Evolutionary conservation across 2,888 invertebrate genomes (phyloP).

Genomic region (Athalia circularis): DNA sequence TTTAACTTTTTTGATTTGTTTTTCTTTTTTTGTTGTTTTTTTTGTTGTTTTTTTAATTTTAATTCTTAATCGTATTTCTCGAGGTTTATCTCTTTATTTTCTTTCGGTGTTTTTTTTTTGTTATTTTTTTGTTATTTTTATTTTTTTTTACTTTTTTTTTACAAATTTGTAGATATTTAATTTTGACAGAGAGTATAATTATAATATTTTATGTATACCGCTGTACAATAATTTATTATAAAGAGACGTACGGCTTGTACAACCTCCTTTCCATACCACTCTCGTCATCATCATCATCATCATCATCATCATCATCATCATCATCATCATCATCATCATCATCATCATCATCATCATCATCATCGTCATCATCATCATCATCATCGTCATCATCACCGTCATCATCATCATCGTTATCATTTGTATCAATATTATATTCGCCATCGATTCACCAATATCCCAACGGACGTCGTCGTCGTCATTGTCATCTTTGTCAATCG

Average conservation of each 20-base stretch:
- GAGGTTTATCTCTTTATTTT: slow-evolving; percentile 14
- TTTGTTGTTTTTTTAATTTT: neutral
- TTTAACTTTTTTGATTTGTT: slow-evolving; percentile 52
- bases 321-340: slow-evolving; percentile 38
- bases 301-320: slow-evolving; percentile 25
- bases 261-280: neutral
- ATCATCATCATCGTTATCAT: slow-evolving; percentile 32
- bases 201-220: slow-evolving; percentile 41
- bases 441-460: too few species aligned
- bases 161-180: slow-evolving; percentile 59
- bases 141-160: slow-evolving; percentile 52
- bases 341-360: slow-evolving; percentile 34
- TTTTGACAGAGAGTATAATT: slow-evolving; percentile 52
- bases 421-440: neutral
- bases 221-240: slow-evolving; percentile 57
- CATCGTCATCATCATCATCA: slow-evolving; percentile 25
- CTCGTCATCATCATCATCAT: slow-evolving; percentile 37
- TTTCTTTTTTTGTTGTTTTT: slow-evolving; percentile 25
- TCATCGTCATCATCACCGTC: slow-evolving; percentile 32
- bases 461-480: too few species aligned
- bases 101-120: slow-evolving; percentile 46
- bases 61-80: neutral
- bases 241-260: slow-evolving; percentile 50
- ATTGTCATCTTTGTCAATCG: too few species aligned
- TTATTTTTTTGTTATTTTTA: slow-evolving; percentile 15